Evolutionary conservation across 2,113 vertebrate species (phyloP), one percentile per base, ranked within the genome.

Genomic region (Hystrix brachyura): DNA sequence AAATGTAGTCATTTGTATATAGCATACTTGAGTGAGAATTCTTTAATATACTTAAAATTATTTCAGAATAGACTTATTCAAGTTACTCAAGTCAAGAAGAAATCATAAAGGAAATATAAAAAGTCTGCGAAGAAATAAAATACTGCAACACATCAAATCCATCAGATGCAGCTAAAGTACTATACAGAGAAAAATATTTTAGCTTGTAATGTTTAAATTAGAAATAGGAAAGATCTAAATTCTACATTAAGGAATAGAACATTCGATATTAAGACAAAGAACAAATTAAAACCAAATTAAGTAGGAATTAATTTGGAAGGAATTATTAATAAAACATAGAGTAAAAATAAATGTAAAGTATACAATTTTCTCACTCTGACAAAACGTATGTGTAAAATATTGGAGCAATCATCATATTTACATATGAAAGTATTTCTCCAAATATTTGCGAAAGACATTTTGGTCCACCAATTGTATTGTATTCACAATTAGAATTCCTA

Each of bases 101-200:
- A 85, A 60, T 90, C 27, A 93, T 32, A 65, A 57, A 17, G 11
- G 3, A 76, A 87, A 46, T 71, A 59, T 76, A 25, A 65, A 89
- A 80, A 74, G 27, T 89, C 9, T 84, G 19, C 84, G 9, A 87
- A 38, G 34, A 11, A 92, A 34, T 74, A 95, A 96, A 94, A 85
- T n/a, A 80, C 23, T 46, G 21, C 27, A 81, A 29, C 7, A 51
- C 80, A 79, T 34, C 23, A 60, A 82, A 88, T 87, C 2, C 4
- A 86, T 25, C 32, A 7, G 23, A 46, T 90, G 7, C 1, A 84
- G 18, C 67, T 59, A 51, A 90, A 74, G 5, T 57, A 71, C 25
- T 71, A 71, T 19, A 69, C 14, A 2, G 43, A 43, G 18, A 15
- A 5, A 34, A 8, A 5, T 69, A 55, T 82, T 94, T 92, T 53